These are phyloP conservation scores for Artemia franciscana DNA, from an alignment of 1,140 invertebrate genomes.

Conservation along the genomic window DNA sequence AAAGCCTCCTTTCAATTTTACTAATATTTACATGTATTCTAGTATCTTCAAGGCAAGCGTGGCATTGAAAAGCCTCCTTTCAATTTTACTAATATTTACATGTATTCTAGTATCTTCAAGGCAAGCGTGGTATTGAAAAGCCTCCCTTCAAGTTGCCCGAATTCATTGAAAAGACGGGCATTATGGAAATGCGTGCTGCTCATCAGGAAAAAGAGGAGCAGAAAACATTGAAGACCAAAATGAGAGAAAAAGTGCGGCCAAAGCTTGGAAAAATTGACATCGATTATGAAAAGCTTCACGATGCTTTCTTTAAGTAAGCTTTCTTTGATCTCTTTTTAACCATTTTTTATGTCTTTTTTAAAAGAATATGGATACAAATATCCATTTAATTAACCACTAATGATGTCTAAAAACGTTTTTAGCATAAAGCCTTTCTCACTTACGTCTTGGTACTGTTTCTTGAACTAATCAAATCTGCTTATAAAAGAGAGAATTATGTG, in stretches of 20 bases:
- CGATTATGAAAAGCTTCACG: conserved; percentile 97
- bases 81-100: no score
- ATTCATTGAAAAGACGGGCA: conserved; percentile 96
- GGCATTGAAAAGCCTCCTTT: no score
- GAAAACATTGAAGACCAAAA: conserved; percentile 91
- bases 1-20: no score
- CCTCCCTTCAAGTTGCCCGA: conserved; percentile 94
- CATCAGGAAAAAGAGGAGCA: conserved; percentile 94
- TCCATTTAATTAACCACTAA: no score
- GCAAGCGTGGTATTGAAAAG: conserved; percentile 96
- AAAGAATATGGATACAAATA: not conserved
- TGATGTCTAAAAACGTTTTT: not conserved
- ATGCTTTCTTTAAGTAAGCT: conserved; percentile 84
- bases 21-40: no score
- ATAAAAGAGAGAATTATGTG: no score
- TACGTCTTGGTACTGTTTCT: no score
- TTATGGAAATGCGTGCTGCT: conserved; percentile 97
- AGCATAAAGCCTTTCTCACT: not conserved
- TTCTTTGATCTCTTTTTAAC: conserved; percentile 1
- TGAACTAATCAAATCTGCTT: no score
- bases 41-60: no score
- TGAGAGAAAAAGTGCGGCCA: conserved; percentile 85
- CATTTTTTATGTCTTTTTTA: not conserved
- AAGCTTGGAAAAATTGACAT: conserved; percentile 99
- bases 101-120: conserved; percentile 45